Base-by-base conservation (phyloP, 37 sponge, comb jelly and placozoan genomes). In the Crambe crambe region DNA sequence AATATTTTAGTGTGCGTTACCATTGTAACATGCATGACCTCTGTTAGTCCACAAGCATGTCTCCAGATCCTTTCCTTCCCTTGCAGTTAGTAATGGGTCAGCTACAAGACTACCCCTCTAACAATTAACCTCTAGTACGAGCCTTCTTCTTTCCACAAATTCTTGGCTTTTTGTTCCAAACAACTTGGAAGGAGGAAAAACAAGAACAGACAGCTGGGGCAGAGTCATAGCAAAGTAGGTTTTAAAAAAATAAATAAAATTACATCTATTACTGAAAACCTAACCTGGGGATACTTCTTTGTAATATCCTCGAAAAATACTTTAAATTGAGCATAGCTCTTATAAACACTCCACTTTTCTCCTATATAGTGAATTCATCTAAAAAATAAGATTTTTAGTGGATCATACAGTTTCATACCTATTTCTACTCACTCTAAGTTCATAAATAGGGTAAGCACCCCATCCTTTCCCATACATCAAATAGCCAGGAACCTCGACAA, bases 181-280 rank as follows among this genome's bases (percentile, higher is more conserved):
- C 83, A 74, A 84, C 62, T 73, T 88, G 0, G 88, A 43, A 22
- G 85, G 89, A n/a, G 93, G 93, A 2, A 92, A 72, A 17, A 57
- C 17, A 6, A 89, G 74, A 8, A 42, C 20, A 18, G 80, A 29
- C 5, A 89, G 61, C 87, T 86, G 59, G 0, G 56, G 31, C 38
- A 54, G 27, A n/a, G n/a, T n/a, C n/a, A n/a, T n/a, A n/a, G n/a
- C n/a, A n/a, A n/a, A n/a, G n/a, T n/a, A n/a, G n/a, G n/a, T n/a
- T n/a, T n/a, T n/a, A n/a, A n/a, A n/a, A n/a, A n/a, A n/a, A n/a
- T n/a, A n/a, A n/a, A n/a, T n/a, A n/a, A n/a, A n/a, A n/a, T n/a
- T n/a, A n/a, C n/a, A n/a, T n/a, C n/a, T n/a, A n/a, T n/a, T n/a
- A n/a, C n/a, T n/a, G 15, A 5, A n/a, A 18, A 26, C 2, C 42